A percentile compares a stretch with the other conserved stretches of the same genome.
Evolutionary conservation across 2,888 invertebrate species (phyloP).

Genomic region (Ochropleura leucogaster): DNA sequence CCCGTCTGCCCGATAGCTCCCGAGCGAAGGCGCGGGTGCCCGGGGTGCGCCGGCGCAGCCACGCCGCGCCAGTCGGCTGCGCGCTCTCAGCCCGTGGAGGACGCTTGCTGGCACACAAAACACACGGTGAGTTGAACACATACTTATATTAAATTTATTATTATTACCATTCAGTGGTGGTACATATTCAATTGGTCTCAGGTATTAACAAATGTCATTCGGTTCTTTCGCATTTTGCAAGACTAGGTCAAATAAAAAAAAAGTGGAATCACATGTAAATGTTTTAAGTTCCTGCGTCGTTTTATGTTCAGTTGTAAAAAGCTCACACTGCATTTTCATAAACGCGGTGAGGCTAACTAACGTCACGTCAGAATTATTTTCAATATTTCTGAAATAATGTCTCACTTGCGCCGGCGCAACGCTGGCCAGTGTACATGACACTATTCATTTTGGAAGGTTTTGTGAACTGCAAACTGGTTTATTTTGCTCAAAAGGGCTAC

Average conservation of each 20-base stretch:
- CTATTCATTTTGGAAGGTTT: neutral
- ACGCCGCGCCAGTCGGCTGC: constrained; percentile 70
- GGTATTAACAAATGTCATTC: neutral
- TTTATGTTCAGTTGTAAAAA: neutral
- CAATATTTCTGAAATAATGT: neutral
- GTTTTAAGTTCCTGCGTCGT: neutral
- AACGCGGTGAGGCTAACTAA: neutral
- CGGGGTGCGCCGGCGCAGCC: constrained; percentile 42
- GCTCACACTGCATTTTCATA: constrained; percentile 3
- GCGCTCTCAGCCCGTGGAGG: constrained; percentile 68
- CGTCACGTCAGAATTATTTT: neutral
- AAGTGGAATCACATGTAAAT: neutral
- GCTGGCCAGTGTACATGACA: neutral
- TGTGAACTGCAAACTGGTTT: constrained; percentile 3
- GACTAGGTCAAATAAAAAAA: neutral
- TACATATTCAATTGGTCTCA: neutral
- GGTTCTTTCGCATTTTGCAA: neutral
- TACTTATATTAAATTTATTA: neutral
- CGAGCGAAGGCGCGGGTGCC: constrained; percentile 14
- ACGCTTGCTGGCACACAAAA: constrained; percentile 47
- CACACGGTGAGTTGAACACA: constrained; percentile 57
- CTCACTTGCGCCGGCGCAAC: neutral
- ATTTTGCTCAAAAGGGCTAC: neutral
- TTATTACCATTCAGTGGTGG: constrained; percentile 2
- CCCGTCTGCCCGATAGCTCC: neutral